Percentiles rank a stretch among this genome's conserved stretches.
Conservation (phyloP, 2,797 vertebrate genomes). For the Labeo calbasu region DNA sequence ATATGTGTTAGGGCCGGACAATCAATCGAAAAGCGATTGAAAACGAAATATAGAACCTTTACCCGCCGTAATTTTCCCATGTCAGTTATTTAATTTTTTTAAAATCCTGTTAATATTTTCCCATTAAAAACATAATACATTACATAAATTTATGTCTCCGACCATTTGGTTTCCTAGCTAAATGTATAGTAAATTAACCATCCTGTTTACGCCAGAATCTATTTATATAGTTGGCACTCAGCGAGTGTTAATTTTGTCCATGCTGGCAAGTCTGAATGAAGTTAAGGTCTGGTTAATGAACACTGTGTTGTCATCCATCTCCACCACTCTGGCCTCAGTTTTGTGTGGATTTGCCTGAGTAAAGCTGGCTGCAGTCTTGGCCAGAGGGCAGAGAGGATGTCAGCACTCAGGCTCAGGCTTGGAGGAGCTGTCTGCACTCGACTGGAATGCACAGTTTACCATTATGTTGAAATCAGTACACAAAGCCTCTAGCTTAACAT, state of each 20-base stretch:
- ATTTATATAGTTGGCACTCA: neutral
- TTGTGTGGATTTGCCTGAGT: neutral
- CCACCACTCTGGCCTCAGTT: slow-evolving; percentile 3
- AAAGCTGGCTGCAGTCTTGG: neutral
- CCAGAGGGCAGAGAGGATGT: slow-evolving; percentile 27
- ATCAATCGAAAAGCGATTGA: too few species aligned
- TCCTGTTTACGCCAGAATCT: neutral
- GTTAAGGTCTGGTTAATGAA: slow-evolving; percentile 12
- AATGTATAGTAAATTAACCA: neutral
- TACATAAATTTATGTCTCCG: neutral
- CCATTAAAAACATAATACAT: too few species aligned
- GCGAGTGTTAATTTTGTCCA: neutral
- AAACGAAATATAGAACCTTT: too few species aligned
- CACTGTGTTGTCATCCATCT: slow-evolving; percentile 14
- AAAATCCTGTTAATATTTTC: too few species aligned
- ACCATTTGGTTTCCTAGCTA: neutral
- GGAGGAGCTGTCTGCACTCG: slow-evolving; percentile 7
- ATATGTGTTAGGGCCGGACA: too few species aligned
- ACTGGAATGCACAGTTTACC: slow-evolving; percentile 9
- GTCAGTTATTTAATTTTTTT: too few species aligned
- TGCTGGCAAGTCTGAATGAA: slow-evolving; percentile 13
- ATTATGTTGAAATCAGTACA: neutral
- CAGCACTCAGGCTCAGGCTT: neutral
- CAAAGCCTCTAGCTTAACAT: neutral
- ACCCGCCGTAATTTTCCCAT: too few species aligned